Evolutionary conservation across 2,113 vertebrate species (phyloP).

Genomic region (Dipodomys spectabilis): DNA sequence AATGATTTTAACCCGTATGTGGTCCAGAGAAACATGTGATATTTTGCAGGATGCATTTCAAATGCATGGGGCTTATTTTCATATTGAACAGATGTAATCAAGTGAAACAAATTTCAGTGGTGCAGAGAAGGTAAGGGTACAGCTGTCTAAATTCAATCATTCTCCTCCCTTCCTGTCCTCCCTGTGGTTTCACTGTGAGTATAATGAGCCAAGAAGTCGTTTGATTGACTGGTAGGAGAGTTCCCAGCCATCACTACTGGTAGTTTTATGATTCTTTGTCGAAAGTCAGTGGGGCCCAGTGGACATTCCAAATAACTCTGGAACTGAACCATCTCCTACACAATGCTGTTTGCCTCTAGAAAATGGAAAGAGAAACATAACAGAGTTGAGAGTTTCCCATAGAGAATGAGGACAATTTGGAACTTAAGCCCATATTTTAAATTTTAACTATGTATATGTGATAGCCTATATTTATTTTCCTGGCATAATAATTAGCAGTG

Average conservation of each 20-base stretch:
- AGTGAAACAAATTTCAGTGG: conserved; percentile 54
- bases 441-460: not conserved
- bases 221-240: not conserved
- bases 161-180: not conserved
- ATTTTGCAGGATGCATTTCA: conserved; percentile 36
- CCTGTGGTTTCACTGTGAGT: not conserved
- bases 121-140: not conserved
- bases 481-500: not conserved
- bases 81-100: conserved; percentile 28
- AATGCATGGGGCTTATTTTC: conserved; percentile 17
- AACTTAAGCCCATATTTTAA: not conserved
- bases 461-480: not conserved
- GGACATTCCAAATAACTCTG: not conserved
- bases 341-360: not conserved
- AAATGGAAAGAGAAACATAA: not conserved
- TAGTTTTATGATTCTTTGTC: conserved; percentile 30
- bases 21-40: not conserved
- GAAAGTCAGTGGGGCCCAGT: conserved; percentile 9
- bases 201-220: conserved; percentile 8
- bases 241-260: not conserved
- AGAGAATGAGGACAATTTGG: conserved; percentile 24
- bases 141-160: not conserved
- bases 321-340: not conserved
- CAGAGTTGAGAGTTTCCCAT: not conserved
- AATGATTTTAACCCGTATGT: conserved; percentile 32